Conservation (phyloP, 2,888 invertebrate genomes). For the Pteria penguin region DNA sequence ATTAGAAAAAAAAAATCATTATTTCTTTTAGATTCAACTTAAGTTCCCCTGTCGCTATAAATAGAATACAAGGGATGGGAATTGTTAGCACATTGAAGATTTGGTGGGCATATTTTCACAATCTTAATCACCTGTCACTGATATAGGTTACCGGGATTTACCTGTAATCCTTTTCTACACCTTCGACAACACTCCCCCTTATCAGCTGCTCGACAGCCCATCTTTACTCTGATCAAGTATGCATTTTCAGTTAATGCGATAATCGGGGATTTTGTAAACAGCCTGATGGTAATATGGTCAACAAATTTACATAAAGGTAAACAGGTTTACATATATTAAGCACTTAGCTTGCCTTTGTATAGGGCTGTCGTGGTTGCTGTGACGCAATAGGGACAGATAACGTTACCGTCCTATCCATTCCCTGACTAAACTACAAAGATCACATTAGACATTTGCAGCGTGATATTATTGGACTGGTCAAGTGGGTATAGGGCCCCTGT, state of each 20-base stretch:
- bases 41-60: too few species aligned
- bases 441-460: too few species aligned
- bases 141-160: background rate
- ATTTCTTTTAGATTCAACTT: too few species aligned
- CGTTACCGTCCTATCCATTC: too few species aligned
- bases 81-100: too few species aligned
- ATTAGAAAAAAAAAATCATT: too few species aligned
- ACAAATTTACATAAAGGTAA: slow-evolving; percentile 14
- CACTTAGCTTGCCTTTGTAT: background rate
- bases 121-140: background rate
- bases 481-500: too few species aligned
- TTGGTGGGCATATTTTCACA: too few species aligned
- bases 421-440: too few species aligned
- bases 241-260: background rate
- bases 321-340: background rate
- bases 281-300: slow-evolving; percentile 14
- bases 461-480: too few species aligned
- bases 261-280: slow-evolving; percentile 3
- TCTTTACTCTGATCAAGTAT: background rate
- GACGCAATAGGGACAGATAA: background rate
- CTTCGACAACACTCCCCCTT: background rate
- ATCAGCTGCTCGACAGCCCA: too few species aligned
- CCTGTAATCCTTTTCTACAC: background rate
- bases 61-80: too few species aligned
- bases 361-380: background rate